phyloP scores from a whole-genome alignment of 1,140 invertebrate species.

The Vollenhovia emeryi region DNA sequence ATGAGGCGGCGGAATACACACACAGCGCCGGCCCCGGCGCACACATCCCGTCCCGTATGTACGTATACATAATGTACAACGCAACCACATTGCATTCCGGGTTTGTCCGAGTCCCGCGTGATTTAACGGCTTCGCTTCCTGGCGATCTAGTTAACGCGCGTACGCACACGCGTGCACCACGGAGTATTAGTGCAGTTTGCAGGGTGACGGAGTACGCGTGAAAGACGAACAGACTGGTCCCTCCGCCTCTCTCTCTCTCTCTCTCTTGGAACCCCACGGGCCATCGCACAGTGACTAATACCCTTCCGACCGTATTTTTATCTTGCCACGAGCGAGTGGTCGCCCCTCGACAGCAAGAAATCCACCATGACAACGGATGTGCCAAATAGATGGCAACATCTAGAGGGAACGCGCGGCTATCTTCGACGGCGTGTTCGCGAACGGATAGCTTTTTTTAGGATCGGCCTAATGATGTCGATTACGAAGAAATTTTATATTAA shows the following conservation, averaged over 20 bases:
- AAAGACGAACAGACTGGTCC: constrained; percentile 47
- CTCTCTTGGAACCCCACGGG: constrained; percentile 54
- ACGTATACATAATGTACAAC: constrained; percentile 17
- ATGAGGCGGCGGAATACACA: constrained; percentile 58
- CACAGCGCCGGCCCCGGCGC: constrained; percentile 25
- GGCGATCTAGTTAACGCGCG: constrained; percentile 80
- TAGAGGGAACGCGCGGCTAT: constrained; percentile 53
- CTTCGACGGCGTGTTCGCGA: constrained; percentile 56
- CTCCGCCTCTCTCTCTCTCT: constrained; percentile 17
- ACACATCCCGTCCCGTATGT: not conserved
- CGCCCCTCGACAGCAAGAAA: constrained; percentile 72
- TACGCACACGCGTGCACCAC: constrained; percentile 31
- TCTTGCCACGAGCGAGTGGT: constrained; percentile 74
- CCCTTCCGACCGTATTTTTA: constrained; percentile 79
- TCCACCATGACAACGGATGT: constrained; percentile 77
- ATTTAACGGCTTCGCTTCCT: constrained; percentile 80
- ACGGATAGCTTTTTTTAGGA: constrained; percentile 58
- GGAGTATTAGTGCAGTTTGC: constrained; percentile 44
- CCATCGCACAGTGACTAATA: constrained; percentile 76
- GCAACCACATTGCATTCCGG: constrained; percentile 22
- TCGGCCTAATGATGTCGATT: constrained; percentile 10
- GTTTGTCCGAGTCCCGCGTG: constrained; percentile 72
- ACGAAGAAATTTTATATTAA: constrained; percentile 12
- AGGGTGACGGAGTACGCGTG: constrained; percentile 51
- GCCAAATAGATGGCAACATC: constrained; percentile 76